Evolutionary conservation across 2,888 invertebrate genomes (phyloP).

Genomic region (Apamea epomidion): DNA sequence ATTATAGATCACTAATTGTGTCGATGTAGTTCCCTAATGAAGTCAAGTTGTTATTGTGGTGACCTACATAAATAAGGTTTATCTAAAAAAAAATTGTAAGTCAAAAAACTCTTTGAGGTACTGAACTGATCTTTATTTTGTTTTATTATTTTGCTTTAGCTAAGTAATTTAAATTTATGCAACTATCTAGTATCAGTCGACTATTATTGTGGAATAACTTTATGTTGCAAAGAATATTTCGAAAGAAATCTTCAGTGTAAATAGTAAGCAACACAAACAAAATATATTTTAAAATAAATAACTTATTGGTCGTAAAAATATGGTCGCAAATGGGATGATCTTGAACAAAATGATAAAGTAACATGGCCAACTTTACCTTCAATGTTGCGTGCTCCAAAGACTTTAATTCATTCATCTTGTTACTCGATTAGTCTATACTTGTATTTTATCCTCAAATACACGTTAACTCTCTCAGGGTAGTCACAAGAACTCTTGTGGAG

Average conservation of each 20-base stretch:
- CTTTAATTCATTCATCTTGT: constrained; percentile 96
- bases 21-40: background rate
- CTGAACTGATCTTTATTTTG: background rate
- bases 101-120: constrained; percentile 1
- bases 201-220: background rate
- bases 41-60: background rate
- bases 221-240: background rate
- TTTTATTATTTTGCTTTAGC: background rate
- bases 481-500: constrained; percentile 49
- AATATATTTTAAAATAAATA: background rate
- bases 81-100: background rate
- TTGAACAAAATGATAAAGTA: constrained; percentile 39
- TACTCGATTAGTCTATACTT: constrained; percentile 48
- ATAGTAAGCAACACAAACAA: background rate
- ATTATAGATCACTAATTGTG: background rate
- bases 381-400: constrained; percentile 98
- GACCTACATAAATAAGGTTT: background rate
- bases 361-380: constrained; percentile 91
- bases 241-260: background rate
- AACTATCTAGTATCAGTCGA: background rate
- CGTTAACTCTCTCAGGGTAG: constrained; percentile 22
- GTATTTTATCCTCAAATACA: constrained; percentile 48
- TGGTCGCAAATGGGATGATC: background rate
- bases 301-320: background rate
- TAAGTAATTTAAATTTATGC: too few relatives aligned